These are phyloP conservation scores for Notarius quadriscutis DNA, from an alignment of 2,113 vertebrate genomes.

Conservation along the genomic window DNA sequence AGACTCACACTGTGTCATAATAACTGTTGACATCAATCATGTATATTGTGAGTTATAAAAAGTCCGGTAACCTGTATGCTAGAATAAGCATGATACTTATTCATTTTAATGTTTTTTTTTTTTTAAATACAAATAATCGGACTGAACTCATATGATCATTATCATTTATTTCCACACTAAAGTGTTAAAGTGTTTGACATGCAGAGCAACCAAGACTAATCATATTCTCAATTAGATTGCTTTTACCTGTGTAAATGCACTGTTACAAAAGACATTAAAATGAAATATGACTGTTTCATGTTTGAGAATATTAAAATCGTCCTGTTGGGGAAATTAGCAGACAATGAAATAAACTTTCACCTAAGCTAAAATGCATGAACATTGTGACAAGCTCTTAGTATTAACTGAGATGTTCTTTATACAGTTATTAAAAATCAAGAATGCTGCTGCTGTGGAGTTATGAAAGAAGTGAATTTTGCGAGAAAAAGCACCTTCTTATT, in stretches of 20 bases:
- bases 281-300: not conserved
- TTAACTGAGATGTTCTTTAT: not conserved
- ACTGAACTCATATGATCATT: slow-evolving; percentile 9
- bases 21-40: not conserved
- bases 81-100: slow-evolving; percentile 12
- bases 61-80: not conserved
- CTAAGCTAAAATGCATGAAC: not conserved
- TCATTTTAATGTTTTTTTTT: slow-evolving; percentile 9
- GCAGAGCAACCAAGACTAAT: not conserved
- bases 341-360: not conserved
- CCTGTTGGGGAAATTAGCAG: not conserved
- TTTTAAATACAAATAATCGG: not conserved
- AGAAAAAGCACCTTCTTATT: too few species aligned
- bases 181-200: not conserved
- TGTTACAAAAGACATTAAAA: not conserved
- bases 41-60: slow-evolving; percentile 2
- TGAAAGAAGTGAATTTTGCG: not conserved
- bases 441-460: not conserved
- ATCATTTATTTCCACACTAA: slow-evolving; percentile 7
- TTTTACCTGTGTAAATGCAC: slow-evolving; percentile 12
- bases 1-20: not conserved
- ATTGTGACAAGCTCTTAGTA: not conserved
- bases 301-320: not conserved
- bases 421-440: not conserved
- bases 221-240: not conserved